Conservation (phyloP, 2,888 invertebrate genomes). For the Elysia crispata region DNA sequence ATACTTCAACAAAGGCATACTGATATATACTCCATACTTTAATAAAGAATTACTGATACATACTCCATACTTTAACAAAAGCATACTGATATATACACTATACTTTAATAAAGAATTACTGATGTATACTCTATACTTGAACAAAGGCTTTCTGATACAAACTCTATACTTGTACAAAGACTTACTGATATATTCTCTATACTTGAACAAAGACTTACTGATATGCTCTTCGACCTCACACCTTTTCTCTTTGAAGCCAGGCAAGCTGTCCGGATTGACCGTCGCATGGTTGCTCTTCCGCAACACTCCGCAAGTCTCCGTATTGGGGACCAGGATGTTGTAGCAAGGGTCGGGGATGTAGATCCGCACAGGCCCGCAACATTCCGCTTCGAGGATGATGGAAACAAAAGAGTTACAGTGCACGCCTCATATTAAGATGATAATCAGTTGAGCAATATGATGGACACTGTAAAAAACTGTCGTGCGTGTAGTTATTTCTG, state of each 20-base stretch:
- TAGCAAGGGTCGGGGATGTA: constrained; percentile 48
- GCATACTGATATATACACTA: no score
- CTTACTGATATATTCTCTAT: constrained; percentile 57
- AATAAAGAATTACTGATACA: no score
- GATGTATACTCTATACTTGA: not conserved
- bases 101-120: not conserved
- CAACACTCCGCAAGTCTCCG: constrained; percentile 59
- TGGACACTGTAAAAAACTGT: no score
- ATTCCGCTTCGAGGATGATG: no score
- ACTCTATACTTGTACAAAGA: not conserved
- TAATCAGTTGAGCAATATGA: no score
- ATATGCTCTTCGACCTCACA: constrained; percentile 56
- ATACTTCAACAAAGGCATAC: no score
- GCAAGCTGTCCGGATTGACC: constrained; percentile 62
- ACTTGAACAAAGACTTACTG: constrained; percentile 52
- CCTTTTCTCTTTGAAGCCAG: constrained; percentile 60
- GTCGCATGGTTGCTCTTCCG: constrained; percentile 61
- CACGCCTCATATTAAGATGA: not conserved
- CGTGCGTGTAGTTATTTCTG: no score
- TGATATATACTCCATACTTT: no score
- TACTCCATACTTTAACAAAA: no score
- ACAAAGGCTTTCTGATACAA: no score
- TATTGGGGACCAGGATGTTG: constrained; percentile 65
- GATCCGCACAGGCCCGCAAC: constrained; percentile 46
- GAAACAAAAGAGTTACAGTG: no score